Evolutionary conservation across 2,888 invertebrate species (phyloP).

Genomic region (Drosophila yooni): DNA sequence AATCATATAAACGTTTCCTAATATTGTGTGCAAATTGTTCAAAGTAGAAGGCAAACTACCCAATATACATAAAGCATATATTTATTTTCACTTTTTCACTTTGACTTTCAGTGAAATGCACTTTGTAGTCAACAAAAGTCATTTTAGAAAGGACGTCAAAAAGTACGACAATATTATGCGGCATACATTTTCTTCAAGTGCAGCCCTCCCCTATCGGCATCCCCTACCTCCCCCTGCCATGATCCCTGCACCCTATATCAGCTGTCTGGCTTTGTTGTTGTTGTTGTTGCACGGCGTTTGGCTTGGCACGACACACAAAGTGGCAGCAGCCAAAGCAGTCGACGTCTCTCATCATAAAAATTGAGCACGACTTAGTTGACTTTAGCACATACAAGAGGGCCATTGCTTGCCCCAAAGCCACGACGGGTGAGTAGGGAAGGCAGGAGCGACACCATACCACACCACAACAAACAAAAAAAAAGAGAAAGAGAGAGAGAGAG

Average conservation of each 20-base stretch:
- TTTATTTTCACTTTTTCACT: background rate
- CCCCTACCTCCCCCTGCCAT: background rate
- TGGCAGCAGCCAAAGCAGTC: slow-evolving; percentile 32
- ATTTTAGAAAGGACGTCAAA: background rate
- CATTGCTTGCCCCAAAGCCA: slow-evolving; percentile 22
- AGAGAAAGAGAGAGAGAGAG: background rate
- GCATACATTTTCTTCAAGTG: slow-evolving; percentile 1
- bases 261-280: slow-evolving; percentile 16
- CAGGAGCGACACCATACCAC: slow-evolving; percentile 1
- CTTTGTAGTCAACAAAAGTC: background rate
- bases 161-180: background rate
- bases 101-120: background rate
- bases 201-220: background rate
- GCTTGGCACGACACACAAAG: slow-evolving; percentile 59
- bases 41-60: background rate
- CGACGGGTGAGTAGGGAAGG: too few relatives aligned
- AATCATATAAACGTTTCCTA: background rate
- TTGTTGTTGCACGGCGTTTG: slow-evolving; percentile 26
- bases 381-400: slow-evolving; percentile 69
- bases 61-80: background rate
- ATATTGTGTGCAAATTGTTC: background rate
- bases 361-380: slow-evolving; percentile 79
- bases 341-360: slow-evolving; percentile 71
- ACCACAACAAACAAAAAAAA: slow-evolving; percentile 6
- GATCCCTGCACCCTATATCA: background rate